A percentile compares a stretch with the other conserved stretches of the same genome.
These are phyloP conservation scores for Hylyphantes graminicola DNA, from an alignment of 1,140 invertebrate species.

Conservation along the genomic window DNA sequence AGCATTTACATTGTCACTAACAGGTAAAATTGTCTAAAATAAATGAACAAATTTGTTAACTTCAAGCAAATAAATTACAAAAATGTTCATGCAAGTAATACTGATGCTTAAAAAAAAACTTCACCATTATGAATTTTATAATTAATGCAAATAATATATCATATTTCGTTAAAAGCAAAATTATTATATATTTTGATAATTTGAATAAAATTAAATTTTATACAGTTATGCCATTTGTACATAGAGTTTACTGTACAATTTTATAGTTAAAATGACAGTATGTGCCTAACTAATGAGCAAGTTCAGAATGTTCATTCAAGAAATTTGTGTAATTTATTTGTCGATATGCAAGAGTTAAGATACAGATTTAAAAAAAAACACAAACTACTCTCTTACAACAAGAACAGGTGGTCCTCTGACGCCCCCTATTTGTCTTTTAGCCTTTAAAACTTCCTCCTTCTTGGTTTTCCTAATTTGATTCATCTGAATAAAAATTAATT, in stretches of 20 bases:
- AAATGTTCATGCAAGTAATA: background rate
- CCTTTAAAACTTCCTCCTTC: slow-evolving; percentile 80
- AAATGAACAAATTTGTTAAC: background rate
- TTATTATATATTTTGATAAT: too few species aligned
- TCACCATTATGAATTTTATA: too few species aligned
- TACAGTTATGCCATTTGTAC: too few species aligned
- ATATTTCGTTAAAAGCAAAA: too few species aligned
- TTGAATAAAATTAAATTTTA: too few species aligned
- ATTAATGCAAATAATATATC: too few species aligned
- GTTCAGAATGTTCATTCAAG: background rate
- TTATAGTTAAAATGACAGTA: too few species aligned
- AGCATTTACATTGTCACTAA: slow-evolving; percentile 34
- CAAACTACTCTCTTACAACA: slow-evolving; percentile 75
- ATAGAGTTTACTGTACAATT: too few species aligned
- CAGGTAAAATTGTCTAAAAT: slow-evolving; percentile 38
- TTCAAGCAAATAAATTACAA: background rate
- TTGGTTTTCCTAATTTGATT: slow-evolving; percentile 82
- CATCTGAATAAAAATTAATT: slow-evolving; percentile 68
- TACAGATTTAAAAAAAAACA: background rate
- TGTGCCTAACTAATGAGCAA: too few species aligned
- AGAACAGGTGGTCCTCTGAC: slow-evolving; percentile 78
- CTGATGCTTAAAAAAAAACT: too few species aligned
- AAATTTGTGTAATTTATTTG: background rate
- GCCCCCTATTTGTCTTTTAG: slow-evolving; percentile 80
- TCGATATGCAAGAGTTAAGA: too few species aligned